Evolutionary conservation across 2,797 vertebrate species (phyloP).

Genomic region (Myripristis jacobus): DNA sequence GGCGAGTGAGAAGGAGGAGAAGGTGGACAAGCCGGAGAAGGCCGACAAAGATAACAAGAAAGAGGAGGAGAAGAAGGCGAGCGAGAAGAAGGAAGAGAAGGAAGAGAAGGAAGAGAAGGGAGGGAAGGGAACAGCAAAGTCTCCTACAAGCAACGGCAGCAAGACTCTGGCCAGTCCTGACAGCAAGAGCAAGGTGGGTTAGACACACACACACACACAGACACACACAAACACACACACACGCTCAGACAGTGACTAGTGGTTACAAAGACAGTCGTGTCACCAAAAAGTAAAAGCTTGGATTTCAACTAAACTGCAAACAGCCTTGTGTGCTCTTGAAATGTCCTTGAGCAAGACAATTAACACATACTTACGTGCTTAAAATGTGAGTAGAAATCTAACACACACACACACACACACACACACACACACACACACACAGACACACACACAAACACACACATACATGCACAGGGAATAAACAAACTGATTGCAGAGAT

Average conservation of each 20-base stretch:
- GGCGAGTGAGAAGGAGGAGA: constrained; percentile 75
- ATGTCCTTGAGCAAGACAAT: no score
- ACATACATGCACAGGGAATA: not conserved
- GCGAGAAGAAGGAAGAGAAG: no score
- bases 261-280: no score
- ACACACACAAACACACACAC: constrained; percentile 5
- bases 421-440: no score
- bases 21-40: constrained; percentile 81
- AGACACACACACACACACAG: constrained; percentile 9
- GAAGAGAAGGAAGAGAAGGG: constrained; percentile 76
- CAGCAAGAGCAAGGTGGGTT: constrained; percentile 91
- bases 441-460: no score
- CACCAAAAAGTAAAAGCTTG: no score
- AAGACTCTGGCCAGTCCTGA: constrained; percentile 89
- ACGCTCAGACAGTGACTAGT: no score
- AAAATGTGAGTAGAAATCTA: no score
- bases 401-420: no score
- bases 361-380: no score
- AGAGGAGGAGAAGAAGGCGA: constrained; percentile 68
- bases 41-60: constrained; percentile 74
- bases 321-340: no score
- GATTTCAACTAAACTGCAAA: no score
- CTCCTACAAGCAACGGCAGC: constrained; percentile 80
- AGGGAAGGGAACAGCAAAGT: constrained; percentile 74
- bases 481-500: constrained; percentile 6